Conservation (phyloP, 2,797 vertebrate species). For the Peromyscus eremicus region DNA sequence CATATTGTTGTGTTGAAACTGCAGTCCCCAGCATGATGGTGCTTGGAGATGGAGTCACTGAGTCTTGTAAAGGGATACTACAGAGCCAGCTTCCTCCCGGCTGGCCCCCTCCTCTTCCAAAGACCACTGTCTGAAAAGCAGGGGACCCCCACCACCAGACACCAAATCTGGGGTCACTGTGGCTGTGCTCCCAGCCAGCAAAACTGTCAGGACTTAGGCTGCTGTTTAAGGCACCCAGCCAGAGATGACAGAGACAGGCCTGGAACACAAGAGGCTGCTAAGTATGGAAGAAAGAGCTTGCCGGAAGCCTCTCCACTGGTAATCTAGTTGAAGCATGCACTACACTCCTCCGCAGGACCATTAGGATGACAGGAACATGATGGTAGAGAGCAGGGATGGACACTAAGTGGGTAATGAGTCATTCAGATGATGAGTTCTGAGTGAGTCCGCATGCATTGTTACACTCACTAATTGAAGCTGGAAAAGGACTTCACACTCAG, state of each 20-base stretch:
- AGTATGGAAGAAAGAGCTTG: not conserved
- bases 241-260: not conserved
- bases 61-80: too few relatives aligned
- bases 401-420: not conserved
- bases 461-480: not conserved
- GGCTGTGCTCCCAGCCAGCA: not conserved
- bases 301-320: not conserved
- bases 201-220: not conserved
- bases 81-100: not conserved
- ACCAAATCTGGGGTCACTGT: not conserved
- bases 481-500: not conserved
- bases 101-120: not conserved
- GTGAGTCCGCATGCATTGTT: not conserved
- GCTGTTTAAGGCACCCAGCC: not conserved
- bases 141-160: too few relatives aligned
- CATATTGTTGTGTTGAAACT: not conserved
- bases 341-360: slow-evolving; percentile 4
- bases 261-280: not conserved
- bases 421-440: not conserved
- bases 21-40: too few relatives aligned
- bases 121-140: not conserved
- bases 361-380: not conserved
- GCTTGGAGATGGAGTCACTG: not conserved
- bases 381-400: not conserved
- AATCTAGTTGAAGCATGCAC: slow-evolving; percentile 8